A percentile compares a stretch with the other conserved stretches of the same genome.
phyloP scores from a whole-genome alignment of 2,113 vertebrate genomes.

The Chelonoidis abingdonii region DNA sequence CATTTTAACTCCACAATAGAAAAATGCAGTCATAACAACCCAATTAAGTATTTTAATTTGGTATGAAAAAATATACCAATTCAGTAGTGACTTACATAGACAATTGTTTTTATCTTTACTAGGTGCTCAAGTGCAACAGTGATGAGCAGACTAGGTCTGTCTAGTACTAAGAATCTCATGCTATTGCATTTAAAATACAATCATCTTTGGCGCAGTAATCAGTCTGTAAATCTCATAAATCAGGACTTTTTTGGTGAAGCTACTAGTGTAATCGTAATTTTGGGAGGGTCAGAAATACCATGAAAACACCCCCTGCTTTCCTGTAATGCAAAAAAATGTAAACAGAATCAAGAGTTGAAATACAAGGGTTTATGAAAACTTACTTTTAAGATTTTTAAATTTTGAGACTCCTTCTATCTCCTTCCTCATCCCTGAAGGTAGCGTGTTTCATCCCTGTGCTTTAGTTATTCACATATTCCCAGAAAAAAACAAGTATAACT shows the following conservation, averaged over 20 bases:
- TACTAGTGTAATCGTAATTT: not conserved
- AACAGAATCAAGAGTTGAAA: not conserved
- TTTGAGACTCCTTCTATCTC: not conserved
- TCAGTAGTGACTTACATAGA: not conserved
- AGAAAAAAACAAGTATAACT: conserved; percentile 5
- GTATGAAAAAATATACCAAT: not conserved
- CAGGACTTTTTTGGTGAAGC: not conserved
- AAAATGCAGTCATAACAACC: not conserved
- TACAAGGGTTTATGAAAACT: not conserved
- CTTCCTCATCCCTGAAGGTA: not conserved
- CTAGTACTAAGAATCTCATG: not conserved
- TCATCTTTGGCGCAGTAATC: not conserved
- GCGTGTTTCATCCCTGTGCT: not conserved
- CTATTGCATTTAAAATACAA: not conserved
- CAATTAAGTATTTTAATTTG: not conserved
- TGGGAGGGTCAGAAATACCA: not conserved
- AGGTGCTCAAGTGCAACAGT: not conserved
- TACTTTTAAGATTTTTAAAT: not conserved
- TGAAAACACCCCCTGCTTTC: not conserved
- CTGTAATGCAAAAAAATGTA: not conserved
- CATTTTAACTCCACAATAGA: not conserved
- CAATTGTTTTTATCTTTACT: not conserved
- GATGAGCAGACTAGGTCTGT: not conserved
- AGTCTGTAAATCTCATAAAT: not conserved
- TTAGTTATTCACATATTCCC: not conserved